phyloP scores from a whole-genome alignment of 2,888 invertebrate species.

The Andrena flavipes region DNA sequence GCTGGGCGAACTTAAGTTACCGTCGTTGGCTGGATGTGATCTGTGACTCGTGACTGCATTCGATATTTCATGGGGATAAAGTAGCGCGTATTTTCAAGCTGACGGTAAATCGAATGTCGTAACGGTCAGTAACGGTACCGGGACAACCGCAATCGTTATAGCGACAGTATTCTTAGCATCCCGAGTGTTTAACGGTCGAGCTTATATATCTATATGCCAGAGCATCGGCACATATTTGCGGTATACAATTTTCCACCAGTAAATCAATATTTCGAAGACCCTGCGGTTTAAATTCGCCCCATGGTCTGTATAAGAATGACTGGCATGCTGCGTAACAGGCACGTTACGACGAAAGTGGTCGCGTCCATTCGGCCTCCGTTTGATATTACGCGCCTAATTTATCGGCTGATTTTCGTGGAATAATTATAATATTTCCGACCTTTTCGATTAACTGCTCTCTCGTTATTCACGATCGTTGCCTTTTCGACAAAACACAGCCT shows the following conservation, averaged over 20 bases:
- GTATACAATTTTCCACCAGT: constrained; percentile 60
- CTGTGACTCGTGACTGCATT: background rate
- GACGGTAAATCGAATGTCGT: too few relatives aligned
- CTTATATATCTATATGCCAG: background rate
- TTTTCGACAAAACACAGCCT: background rate
- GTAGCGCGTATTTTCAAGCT: too few relatives aligned
- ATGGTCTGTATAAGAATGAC: background rate
- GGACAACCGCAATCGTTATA: background rate
- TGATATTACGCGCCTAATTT: constrained; percentile 25
- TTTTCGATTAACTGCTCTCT: constrained; percentile 15
- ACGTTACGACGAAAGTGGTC: background rate
- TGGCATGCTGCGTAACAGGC: background rate
- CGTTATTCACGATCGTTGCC: background rate
- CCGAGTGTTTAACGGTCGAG: background rate
- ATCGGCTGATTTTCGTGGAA: background rate
- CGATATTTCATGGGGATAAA: background rate
- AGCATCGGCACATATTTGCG: constrained; percentile 19
- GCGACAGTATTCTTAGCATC: background rate
- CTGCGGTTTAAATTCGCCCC: constrained; percentile 38
- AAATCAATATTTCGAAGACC: constrained; percentile 74
- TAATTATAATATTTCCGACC: constrained; percentile 22
- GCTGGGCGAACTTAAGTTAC: background rate
- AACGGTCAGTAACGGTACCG: too few relatives aligned
- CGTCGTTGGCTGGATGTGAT: background rate
- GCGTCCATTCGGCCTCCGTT: background rate